Evolutionary conservation across 1,140 invertebrate genomes (phyloP).

Genomic region (Drosophila virilis): DNA sequence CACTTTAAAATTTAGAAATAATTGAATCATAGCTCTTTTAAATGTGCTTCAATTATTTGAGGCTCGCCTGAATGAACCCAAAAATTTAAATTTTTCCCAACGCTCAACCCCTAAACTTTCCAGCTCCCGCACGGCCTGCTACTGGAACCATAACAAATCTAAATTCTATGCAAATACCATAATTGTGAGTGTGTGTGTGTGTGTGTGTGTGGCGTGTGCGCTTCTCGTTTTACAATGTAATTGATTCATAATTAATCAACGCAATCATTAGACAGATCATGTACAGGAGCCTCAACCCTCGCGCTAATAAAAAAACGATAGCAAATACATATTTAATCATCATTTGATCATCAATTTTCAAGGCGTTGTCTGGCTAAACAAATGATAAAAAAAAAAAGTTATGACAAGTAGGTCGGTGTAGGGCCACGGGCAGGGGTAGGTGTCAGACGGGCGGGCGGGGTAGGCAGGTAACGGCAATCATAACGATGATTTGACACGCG

Average conservation of each 20-base stretch:
- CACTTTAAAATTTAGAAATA: no score
- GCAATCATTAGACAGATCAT: conserved; percentile 63
- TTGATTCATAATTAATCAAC: conserved; percentile 82
- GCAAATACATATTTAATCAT: conserved; percentile 80
- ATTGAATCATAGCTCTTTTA: no score
- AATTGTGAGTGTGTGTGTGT: no score
- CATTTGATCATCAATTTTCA: conserved; percentile 78
- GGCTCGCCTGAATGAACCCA: no score
- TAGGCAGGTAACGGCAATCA: conserved; percentile 61
- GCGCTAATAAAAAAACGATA: conserved; percentile 38
- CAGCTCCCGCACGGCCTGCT: no score
- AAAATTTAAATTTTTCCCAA: no score
- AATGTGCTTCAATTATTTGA: no score
- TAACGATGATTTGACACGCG: conserved; percentile 83
- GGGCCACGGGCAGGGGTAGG: no score
- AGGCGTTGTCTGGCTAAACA: conserved; percentile 35
- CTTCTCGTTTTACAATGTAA: conserved; percentile 66
- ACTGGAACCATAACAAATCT: no score
- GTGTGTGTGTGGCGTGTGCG: no score
- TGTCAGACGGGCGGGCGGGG: conserved; percentile 1
- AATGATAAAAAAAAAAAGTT: conserved; percentile 31
- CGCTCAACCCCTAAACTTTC: no score
- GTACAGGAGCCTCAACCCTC: not conserved
- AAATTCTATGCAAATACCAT: no score
- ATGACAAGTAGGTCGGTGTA: not conserved